Percentiles rank a stretch among this genome's conserved stretches.
Evolutionary conservation across 2,113 vertebrate species (phyloP).

Genomic region (Brienomyrus longianalis): DNA sequence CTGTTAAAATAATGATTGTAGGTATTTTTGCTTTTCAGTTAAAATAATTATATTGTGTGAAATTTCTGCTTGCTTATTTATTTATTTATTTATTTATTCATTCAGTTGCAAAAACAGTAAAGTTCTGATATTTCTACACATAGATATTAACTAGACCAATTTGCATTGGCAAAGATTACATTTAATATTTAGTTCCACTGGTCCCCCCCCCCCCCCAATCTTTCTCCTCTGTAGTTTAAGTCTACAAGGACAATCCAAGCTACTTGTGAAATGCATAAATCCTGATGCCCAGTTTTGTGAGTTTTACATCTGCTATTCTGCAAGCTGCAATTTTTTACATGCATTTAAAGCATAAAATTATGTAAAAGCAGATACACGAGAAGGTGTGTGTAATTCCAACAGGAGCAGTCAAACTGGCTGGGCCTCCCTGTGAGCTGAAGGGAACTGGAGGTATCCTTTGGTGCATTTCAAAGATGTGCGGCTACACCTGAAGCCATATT

Average conservation of each 20-base stretch:
- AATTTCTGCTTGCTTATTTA: neutral
- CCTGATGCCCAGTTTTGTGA: neutral
- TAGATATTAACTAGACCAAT: neutral
- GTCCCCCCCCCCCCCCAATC: neutral
- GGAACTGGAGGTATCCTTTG: constrained; percentile 17
- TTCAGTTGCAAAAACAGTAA: neutral
- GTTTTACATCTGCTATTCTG: neutral
- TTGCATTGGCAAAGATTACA: neutral
- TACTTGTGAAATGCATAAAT: neutral
- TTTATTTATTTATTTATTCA: neutral
- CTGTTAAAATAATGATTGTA: neutral
- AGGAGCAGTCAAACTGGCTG: neutral
- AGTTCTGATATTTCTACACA: neutral
- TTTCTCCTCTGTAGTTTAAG: neutral
- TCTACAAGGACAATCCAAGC: neutral
- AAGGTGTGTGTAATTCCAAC: neutral
- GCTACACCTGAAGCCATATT: constrained; percentile 47
- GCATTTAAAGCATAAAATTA: neutral
- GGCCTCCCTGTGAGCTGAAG: constrained; percentile 23
- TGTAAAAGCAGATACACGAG: neutral
- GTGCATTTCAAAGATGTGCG: constrained; percentile 33
- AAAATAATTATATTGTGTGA: neutral
- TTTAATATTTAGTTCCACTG: neutral
- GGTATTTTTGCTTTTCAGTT: neutral
- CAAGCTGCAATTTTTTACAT: neutral